Evolutionary conservation across 2,888 invertebrate species (phyloP).

Genomic region (Rhaphigaster nebulosa): DNA sequence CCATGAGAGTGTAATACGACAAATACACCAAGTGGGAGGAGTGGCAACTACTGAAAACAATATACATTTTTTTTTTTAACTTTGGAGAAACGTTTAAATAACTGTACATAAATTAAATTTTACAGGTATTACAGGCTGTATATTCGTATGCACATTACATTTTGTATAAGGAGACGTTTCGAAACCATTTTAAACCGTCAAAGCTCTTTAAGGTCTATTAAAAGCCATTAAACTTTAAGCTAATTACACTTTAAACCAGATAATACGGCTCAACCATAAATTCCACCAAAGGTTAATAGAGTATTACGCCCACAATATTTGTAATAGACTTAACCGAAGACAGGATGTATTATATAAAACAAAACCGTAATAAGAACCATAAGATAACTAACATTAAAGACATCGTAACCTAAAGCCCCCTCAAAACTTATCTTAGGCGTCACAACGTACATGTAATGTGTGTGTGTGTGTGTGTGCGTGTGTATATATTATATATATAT

Average conservation of each 20-base stretch:
- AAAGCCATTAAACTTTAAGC: background rate
- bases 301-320: background rate
- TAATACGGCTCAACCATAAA: constrained; percentile 8
- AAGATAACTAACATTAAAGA: background rate
- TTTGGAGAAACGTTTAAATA: no score
- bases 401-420: background rate
- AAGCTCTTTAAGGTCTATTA: background rate
- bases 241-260: background rate
- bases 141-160: background rate
- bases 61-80: no score
- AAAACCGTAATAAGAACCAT: background rate
- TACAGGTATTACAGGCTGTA: no score
- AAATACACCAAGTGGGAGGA: no score
- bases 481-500: no score
- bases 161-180: background rate
- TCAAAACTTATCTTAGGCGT: no score
- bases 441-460: no score
- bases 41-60: no score
- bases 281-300: constrained; percentile 21
- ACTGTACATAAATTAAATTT: no score
- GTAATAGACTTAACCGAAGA: background rate
- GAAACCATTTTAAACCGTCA: background rate
- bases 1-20: no score
- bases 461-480: no score
- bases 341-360: background rate